These are phyloP conservation scores for Cephus pulcher DNA, from an alignment of 2,888 invertebrate species.

Conservation along the genomic window DNA sequence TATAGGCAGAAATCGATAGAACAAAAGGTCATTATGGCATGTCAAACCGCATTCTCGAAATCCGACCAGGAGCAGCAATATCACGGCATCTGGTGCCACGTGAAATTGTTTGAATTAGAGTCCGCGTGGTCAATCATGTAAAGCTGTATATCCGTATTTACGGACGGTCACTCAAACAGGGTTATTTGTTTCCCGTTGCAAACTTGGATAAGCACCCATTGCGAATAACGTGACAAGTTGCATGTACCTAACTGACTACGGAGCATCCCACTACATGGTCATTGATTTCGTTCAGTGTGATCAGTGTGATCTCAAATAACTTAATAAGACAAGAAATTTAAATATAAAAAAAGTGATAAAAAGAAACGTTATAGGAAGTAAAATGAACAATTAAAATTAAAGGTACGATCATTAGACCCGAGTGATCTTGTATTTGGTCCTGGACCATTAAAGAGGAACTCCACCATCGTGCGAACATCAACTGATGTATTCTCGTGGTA, in stretches of 20 bases:
- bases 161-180: conserved; percentile 42
- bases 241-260: conserved; percentile 17
- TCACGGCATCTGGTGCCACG: conserved; percentile 32
- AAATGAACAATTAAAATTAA: not conserved
- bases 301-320: not conserved
- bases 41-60: not conserved
- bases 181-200: conserved; percentile 42
- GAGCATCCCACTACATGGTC: not conserved
- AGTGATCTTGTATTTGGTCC: conserved; percentile 45
- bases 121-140: conserved; percentile 30
- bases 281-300: not conserved
- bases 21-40: not conserved
- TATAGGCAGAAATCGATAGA: not conserved
- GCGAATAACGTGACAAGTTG: not conserved
- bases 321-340: not conserved
- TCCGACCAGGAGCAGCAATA: not conserved
- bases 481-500: conserved; percentile 58
- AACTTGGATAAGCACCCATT: conserved; percentile 1
- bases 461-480: conserved; percentile 57
- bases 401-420: conserved; percentile 44
- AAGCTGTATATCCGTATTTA: conserved; percentile 45
- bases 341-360: not conserved
- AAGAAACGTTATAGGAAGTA: not conserved
- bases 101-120: conserved; percentile 33
- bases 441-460: conserved; percentile 59